These are phyloP conservation scores for Acanthosoma haemorrhoidale DNA, from an alignment of 2,888 invertebrate species.

Conservation along the genomic window DNA sequence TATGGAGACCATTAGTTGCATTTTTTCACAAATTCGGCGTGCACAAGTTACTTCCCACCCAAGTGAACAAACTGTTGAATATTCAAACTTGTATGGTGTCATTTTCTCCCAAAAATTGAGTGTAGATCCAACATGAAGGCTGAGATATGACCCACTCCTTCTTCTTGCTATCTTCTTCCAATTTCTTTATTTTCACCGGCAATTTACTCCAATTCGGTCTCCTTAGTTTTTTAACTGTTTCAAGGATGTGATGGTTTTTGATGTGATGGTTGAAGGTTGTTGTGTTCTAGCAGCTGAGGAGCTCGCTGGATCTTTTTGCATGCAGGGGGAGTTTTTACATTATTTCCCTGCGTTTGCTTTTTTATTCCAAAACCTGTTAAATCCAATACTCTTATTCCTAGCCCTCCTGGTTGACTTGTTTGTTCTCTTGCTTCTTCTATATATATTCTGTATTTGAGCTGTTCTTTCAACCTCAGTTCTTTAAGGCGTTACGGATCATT, in stretches of 20 bases:
- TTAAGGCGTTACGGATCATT: neutral
- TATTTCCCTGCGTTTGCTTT: neutral
- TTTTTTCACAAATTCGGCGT: conserved; percentile 10
- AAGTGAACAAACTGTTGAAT: neutral
- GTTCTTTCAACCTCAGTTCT: neutral
- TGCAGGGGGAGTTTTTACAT: neutral
- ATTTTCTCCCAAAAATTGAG: neutral
- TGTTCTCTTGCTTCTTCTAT: neutral
- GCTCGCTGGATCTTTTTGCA: neutral
- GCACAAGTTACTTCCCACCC: conserved; percentile 1
- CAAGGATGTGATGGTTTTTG: neutral
- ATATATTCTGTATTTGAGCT: neutral
- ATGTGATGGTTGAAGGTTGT: neutral
- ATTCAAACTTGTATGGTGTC: neutral
- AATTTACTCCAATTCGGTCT: neutral
- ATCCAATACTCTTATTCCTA: neutral
- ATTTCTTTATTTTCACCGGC: neutral
- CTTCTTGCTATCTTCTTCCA: neutral
- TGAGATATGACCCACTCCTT: neutral
- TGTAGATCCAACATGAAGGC: neutral
- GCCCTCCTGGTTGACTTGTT: neutral
- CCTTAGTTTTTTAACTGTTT: neutral
- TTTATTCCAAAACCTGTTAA: neutral
- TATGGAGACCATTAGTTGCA: neutral
- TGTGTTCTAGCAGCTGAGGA: neutral